phyloP scores from a whole-genome alignment of 2,113 vertebrate genomes.

The Candoia aspera region DNA sequence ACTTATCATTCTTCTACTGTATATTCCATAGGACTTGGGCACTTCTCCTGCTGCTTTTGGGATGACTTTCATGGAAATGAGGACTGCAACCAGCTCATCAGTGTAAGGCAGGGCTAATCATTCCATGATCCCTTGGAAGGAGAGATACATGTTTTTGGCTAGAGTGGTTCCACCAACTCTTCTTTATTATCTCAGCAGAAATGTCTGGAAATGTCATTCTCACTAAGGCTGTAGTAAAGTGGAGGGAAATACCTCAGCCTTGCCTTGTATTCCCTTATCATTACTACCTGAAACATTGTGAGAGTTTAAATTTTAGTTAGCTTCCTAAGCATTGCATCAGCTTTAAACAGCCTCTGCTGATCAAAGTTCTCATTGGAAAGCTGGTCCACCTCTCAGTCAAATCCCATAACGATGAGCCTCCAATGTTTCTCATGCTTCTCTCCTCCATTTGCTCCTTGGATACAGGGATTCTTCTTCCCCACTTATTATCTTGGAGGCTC shows the following conservation, averaged over 20 bases:
- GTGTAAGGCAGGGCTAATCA: background rate
- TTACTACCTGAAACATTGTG: background rate
- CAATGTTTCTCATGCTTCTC: background rate
- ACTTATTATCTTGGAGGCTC: background rate
- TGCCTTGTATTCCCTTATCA: background rate
- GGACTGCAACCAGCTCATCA: background rate
- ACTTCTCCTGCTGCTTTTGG: background rate
- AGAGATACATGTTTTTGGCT: background rate
- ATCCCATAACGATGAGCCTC: background rate
- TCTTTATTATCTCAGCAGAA: background rate
- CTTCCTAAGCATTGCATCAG: background rate
- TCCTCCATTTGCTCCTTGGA: background rate
- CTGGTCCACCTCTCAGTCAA: background rate
- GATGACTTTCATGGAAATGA: background rate
- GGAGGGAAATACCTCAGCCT: background rate
- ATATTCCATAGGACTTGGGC: background rate
- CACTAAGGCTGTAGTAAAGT: background rate
- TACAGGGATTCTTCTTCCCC: background rate
- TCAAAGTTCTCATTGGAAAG: background rate
- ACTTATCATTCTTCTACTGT: background rate
- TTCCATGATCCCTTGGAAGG: background rate
- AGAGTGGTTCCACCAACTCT: background rate
- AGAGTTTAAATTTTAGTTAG: background rate
- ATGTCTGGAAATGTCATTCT: background rate
- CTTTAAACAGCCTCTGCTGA: background rate